These are phyloP conservation scores for Psococerastis gibbosa DNA, from an alignment of 2,888 invertebrate species.

Conservation along the genomic window DNA sequence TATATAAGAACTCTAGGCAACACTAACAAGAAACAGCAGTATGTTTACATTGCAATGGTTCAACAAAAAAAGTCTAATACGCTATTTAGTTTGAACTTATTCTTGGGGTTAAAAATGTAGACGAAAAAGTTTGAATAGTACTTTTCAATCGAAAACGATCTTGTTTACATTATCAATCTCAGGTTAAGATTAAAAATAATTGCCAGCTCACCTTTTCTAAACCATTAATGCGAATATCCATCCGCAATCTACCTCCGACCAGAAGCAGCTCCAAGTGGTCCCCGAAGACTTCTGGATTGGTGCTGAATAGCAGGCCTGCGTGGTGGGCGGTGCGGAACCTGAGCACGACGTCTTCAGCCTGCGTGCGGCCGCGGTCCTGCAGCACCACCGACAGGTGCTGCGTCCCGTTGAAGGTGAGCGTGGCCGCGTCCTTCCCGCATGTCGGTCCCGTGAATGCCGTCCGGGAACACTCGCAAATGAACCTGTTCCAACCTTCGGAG, in stretches of 20 bases:
- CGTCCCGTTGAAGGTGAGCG: conserved; percentile 70
- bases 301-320: conserved; percentile 56
- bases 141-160: too few relatives aligned
- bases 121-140: too few relatives aligned
- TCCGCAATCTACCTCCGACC: conserved; percentile 62
- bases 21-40: not conserved
- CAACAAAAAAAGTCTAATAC: conserved; percentile 1
- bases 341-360: conserved; percentile 75
- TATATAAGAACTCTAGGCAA: not conserved
- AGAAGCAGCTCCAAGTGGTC: conserved; percentile 74
- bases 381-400: conserved; percentile 65
- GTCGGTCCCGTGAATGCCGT: conserved; percentile 80
- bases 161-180: too few relatives aligned
- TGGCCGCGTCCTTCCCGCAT: conserved; percentile 79
- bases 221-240: conserved; percentile 66
- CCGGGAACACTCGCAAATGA: conserved; percentile 78
- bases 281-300: conserved; percentile 55
- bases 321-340: conserved; percentile 70
- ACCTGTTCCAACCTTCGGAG: conserved; percentile 88
- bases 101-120: too few relatives aligned
- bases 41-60: conserved; percentile 9
- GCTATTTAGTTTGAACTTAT: conserved; percentile 11
- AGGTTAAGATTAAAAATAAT: too few relatives aligned
- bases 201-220: conserved; percentile 68
- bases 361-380: conserved; percentile 55